These are phyloP conservation scores for Verasper variegatus DNA, from an alignment of 2,113 vertebrate genomes.

Conservation along the genomic window DNA sequence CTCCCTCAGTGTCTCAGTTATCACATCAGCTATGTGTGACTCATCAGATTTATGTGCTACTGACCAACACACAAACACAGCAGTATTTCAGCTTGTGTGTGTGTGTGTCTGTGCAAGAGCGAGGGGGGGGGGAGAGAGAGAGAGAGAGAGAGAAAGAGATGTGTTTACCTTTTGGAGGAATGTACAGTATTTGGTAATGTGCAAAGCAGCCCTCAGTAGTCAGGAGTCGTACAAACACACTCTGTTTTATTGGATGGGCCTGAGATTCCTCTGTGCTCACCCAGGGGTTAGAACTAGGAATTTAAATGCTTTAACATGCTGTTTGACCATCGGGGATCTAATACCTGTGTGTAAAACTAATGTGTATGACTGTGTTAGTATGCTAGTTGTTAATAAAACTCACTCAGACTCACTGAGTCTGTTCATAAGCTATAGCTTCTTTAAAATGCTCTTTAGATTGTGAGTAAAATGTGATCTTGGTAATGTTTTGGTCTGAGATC, in stretches of 20 bases:
- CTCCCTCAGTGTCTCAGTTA: slow-evolving; percentile 47
- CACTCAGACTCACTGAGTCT: neutral
- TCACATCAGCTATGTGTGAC: slow-evolving; percentile 44
- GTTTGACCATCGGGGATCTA: slow-evolving; percentile 34
- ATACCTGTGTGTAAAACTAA: neutral
- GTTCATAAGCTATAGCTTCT: neutral
- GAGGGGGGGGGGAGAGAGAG: neutral
- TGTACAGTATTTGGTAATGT: slow-evolving; percentile 81
- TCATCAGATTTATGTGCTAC: slow-evolving; percentile 62
- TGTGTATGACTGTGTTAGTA: neutral
- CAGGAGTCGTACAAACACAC: slow-evolving; percentile 73
- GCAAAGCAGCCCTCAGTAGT: slow-evolving; percentile 72
- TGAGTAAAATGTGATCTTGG: neutral
- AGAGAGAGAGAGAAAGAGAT: neutral
- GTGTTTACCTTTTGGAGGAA: slow-evolving; percentile 80
- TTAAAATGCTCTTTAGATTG: neutral
- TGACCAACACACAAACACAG: slow-evolving; percentile 32
- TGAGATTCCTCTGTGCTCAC: slow-evolving; percentile 41
- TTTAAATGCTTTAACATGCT: slow-evolving; percentile 52
- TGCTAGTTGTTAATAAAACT: neutral
- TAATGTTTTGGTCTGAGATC: neutral
- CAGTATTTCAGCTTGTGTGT: slow-evolving; percentile 36
- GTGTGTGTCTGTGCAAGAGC: neutral
- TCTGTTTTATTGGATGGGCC: slow-evolving; percentile 68
- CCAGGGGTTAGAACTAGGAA: slow-evolving; percentile 28